These are phyloP conservation scores for Schizothorax lantsangensis DNA, from an alignment of 2,797 vertebrate genomes.

Conservation along the genomic window DNA sequence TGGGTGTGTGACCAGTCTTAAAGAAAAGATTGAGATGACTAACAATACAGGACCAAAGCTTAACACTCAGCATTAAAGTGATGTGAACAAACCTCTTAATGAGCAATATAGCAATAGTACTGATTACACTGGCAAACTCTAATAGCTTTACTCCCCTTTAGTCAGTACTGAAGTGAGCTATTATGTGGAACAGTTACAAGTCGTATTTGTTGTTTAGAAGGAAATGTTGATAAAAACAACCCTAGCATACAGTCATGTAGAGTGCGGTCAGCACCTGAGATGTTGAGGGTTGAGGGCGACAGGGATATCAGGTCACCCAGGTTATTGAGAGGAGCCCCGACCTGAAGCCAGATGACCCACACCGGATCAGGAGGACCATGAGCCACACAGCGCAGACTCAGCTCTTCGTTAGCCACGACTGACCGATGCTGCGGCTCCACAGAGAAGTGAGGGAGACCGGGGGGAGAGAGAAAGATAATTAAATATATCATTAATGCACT, in stretches of 20 bases:
- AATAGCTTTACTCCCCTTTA: not conserved
- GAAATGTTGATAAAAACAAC: not conserved
- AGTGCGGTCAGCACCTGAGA: conserved; percentile 65
- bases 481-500: not conserved
- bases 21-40: not conserved
- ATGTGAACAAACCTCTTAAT: not conserved
- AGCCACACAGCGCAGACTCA: conserved; percentile 84
- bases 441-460: conserved; percentile 88
- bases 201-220: not conserved
- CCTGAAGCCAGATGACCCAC: conserved; percentile 85
- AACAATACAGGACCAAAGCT: not conserved
- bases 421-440: conserved; percentile 83
- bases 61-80: not conserved
- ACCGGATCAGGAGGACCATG: conserved; percentile 90
- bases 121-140: not conserved
- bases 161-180: not conserved
- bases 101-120: not conserved
- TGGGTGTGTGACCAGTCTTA: not conserved
- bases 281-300: conserved; percentile 79
- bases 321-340: conserved; percentile 79
- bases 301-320: conserved; percentile 73
- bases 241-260: too few relatives aligned
- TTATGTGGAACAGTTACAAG: not conserved
- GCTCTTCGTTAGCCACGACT: conserved; percentile 74
- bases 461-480: not conserved